Evolutionary conservation across 2,113 vertebrate species (phyloP).

Genomic region (Oryzias melastigma): DNA sequence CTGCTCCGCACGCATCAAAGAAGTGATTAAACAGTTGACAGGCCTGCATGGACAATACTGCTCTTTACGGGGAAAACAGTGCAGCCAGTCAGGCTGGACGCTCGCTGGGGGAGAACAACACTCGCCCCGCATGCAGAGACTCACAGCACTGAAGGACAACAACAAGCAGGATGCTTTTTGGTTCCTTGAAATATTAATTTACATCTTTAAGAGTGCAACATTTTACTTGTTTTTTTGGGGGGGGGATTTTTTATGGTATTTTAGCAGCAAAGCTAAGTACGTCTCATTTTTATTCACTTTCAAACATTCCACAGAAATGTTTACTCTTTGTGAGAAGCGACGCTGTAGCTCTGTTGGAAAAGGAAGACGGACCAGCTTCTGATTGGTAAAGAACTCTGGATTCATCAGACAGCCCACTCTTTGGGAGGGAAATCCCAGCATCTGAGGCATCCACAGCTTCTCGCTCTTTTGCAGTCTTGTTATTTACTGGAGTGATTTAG

Average conservation of each 20-base stretch:
- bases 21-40: slow-evolving; percentile 80
- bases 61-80: slow-evolving; percentile 74
- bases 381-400: slow-evolving; percentile 56
- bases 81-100: slow-evolving; percentile 59
- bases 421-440: slow-evolving; percentile 58
- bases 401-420: slow-evolving; percentile 54
- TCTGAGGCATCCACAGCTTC: slow-evolving; percentile 58
- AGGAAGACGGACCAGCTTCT: slow-evolving; percentile 49
- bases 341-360: background rate
- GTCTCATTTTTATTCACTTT: no score
- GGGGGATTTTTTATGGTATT: no score
- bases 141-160: slow-evolving; percentile 53
- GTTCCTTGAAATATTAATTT: no score
- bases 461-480: slow-evolving; percentile 27
- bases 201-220: no score
- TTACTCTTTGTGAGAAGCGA: background rate
- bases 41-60: slow-evolving; percentile 73
- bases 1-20: slow-evolving; percentile 77
- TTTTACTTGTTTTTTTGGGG: no score
- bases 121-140: slow-evolving; percentile 50
- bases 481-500: slow-evolving; percentile 30
- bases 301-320: no score
- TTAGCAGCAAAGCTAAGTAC: no score
- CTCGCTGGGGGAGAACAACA: slow-evolving; percentile 33
- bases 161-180: slow-evolving; percentile 3